Base-by-base conservation (phyloP, 2,113 vertebrate genomes). In the Larimichthys polyactis region DNA sequence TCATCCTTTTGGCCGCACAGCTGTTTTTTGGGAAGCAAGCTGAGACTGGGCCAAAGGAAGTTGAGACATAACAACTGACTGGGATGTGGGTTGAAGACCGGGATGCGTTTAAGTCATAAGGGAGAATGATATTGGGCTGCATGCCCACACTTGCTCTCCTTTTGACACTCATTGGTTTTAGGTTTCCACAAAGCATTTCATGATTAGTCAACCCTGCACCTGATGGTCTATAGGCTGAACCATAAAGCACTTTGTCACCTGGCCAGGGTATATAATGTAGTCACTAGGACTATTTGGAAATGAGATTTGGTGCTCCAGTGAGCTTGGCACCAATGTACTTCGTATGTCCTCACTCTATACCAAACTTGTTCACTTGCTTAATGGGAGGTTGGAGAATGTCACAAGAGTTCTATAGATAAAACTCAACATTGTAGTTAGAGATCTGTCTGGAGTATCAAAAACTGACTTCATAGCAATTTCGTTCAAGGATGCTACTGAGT, bases 211-310 rank as follows among this genome's bases (percentile, higher is more conserved):
- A 29, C 62, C 16, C 17, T 27, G 46, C 71, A 72, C 66, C 51
- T 82, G 75, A 71, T 48, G 54, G 64, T 51, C 70, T 27, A 60
- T 46, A 63, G 67, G 29, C 66, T 63, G 40, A 64, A 76, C 58
- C 60, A 65, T 49, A 32, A 82, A 75, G 51, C 67, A 63, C 48
- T 68, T 65, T 71, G 71, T 82, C 71, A 73, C 48, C 40, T 72
- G 63, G 62, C 49, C 72, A 73, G 17, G 1, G 16, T 60, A 55
- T 24, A 62, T 52, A 55, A 44, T 78, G 12, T 57, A 40, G 27
- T 65, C 54, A 69, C 20, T 14, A 32, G 36, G 11, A 71, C 4
- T 49, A 24, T 54, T 68, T 80, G n/a, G 29, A 44, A 67, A 74
- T 52, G 16, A 17, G 48, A 17, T 55, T 27, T 54, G 11, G 36